Conservation (phyloP, 2,797 vertebrate genomes). For the Gallinago nigripennis region DNA sequence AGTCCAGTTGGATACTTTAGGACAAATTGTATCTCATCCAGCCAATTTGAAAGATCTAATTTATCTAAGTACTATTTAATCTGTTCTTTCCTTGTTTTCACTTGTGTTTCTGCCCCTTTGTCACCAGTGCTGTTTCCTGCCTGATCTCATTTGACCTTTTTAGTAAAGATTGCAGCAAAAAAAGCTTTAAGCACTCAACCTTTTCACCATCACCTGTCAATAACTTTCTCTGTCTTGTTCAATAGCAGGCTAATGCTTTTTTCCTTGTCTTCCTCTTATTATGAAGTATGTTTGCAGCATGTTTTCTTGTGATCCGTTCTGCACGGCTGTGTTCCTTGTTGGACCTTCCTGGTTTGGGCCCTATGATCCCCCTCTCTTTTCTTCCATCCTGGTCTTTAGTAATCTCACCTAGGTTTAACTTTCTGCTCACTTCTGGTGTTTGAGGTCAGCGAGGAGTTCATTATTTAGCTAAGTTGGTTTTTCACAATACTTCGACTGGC, state of each 20-base stretch:
- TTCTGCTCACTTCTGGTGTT: background rate
- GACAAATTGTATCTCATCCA: background rate
- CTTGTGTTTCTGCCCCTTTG: conserved; percentile 15
- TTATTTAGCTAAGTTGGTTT: conserved; percentile 5
- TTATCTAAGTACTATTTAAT: conserved; percentile 37
- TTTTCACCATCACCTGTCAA: background rate
- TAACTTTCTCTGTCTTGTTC: background rate
- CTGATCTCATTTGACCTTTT: conserved; percentile 26
- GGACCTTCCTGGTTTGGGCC: background rate
- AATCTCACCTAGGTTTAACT: background rate
- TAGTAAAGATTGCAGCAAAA: background rate
- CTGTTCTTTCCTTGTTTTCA: conserved; percentile 33
- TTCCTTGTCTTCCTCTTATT: background rate
- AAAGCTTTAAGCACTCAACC: background rate
- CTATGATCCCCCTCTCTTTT: background rate
- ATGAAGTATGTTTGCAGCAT: background rate
- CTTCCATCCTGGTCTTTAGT: background rate
- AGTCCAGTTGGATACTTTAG: background rate
- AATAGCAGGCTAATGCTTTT: background rate
- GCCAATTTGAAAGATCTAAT: conserved; percentile 8
- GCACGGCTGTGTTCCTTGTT: background rate
- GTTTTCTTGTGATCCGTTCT: background rate
- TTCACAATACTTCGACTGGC: background rate
- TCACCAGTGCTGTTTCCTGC: conserved; percentile 1
- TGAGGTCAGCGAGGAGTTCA: background rate